phyloP scores from a whole-genome alignment of 2,797 vertebrate genomes.

The Cuniculus paca region DNA sequence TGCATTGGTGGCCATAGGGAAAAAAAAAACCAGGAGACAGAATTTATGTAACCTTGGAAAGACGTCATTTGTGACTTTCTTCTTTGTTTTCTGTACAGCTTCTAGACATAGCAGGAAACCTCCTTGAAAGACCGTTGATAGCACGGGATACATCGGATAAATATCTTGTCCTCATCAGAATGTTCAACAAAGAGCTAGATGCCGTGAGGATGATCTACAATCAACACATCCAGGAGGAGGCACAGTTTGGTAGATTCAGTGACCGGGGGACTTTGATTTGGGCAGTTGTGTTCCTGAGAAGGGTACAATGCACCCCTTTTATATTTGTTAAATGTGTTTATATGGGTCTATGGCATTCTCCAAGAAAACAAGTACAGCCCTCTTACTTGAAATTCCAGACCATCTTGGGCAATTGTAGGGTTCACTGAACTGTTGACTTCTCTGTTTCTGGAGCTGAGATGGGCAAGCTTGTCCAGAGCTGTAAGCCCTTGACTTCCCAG shows the following conservation, averaged over 20 bases:
- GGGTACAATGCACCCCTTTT: background rate
- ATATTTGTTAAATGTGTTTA: background rate
- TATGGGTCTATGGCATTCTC: background rate
- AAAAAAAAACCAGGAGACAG: background rate
- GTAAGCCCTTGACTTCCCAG: background rate
- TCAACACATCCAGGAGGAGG: constrained; percentile 86
- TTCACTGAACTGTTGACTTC: background rate
- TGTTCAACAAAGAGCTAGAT: constrained; percentile 93
- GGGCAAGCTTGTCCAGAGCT: background rate
- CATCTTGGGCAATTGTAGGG: background rate
- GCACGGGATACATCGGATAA: constrained; percentile 88
- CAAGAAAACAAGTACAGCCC: background rate
- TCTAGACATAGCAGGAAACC: constrained; percentile 93
- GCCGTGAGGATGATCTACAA: constrained; percentile 90
- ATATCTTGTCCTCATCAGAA: constrained; percentile 90
- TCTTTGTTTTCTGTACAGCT: constrained; percentile 87
- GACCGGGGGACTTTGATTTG: background rate
- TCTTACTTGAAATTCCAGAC: constrained; percentile 8
- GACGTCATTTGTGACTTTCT: background rate
- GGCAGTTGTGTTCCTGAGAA: background rate
- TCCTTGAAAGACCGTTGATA: constrained; percentile 93
- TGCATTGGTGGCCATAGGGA: too few relatives aligned
- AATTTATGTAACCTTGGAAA: background rate
- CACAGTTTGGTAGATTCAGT: constrained; percentile 88
- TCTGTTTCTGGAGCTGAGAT: background rate